Evolutionary conservation across 2,888 invertebrate species (phyloP).

Genomic region (Aphrophora alni): DNA sequence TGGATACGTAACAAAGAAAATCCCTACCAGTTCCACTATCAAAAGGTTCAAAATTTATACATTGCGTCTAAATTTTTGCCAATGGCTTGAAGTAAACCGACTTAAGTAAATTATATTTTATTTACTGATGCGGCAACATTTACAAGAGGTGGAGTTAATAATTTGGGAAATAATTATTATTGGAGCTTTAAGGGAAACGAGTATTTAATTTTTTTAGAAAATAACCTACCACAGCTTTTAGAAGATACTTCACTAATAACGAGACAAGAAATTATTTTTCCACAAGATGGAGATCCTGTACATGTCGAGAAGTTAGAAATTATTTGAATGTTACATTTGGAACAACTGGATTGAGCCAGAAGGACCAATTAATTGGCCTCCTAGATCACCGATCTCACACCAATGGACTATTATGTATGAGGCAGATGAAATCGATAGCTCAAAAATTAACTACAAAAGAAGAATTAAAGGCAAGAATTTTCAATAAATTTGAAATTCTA

Average conservation of each 20-base stretch:
- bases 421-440: not conserved
- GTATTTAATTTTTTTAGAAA: conserved; percentile 2
- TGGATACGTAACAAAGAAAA: too few species aligned
- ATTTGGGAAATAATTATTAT: not conserved
- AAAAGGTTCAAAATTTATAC: not conserved
- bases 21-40: not conserved
- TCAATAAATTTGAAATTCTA: not conserved
- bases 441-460: not conserved
- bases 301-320: not conserved
- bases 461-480: too few species aligned
- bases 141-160: conserved; percentile 15
- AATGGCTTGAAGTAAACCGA: not conserved
- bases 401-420: not conserved
- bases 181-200: conserved; percentile 1
- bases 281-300: conserved; percentile 10
- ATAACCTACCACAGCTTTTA: not conserved
- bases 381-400: conserved; percentile 3
- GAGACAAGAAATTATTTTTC: conserved; percentile 12
- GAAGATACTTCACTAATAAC: not conserved
- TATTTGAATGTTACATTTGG: not conserved
- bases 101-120: not conserved
- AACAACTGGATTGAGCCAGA: not conserved
- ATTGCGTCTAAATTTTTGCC: not conserved
- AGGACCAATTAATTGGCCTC: conserved; percentile 16
- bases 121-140: not conserved